A percentile compares a stretch with the other conserved stretches of the same genome.
Evolutionary conservation across 2,113 vertebrate genomes (phyloP).

Genomic region (Capricornis sumatraensis): DNA sequence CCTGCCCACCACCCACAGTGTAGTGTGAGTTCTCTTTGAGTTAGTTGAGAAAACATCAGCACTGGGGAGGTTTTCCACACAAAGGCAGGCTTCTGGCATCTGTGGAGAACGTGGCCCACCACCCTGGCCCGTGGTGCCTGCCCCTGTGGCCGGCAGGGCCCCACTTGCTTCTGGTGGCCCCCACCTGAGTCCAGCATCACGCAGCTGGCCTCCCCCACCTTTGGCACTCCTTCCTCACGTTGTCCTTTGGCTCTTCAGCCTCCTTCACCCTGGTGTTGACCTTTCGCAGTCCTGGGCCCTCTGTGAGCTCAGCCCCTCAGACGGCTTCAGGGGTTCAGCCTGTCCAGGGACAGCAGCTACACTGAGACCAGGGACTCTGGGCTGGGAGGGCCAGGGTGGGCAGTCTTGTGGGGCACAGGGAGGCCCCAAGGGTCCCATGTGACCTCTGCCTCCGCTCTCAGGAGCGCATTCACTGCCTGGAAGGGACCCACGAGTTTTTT

Average conservation of each 20-base stretch:
- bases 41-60: neutral
- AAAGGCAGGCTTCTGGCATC: neutral
- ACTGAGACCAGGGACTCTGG: neutral
- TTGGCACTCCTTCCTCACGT: fast-evolving
- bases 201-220: neutral
- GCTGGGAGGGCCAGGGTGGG: neutral
- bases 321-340: fast-evolving
- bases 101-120: neutral
- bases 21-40: neutral
- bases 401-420: neutral
- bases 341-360: fast-evolving
- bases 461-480: conserved; percentile 91
- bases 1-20: neutral
- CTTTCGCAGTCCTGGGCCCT: neutral
- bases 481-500: conserved; percentile 90
- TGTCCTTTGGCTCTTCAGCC: neutral
- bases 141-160: neutral
- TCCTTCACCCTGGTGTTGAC: neutral
- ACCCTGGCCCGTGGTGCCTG: fast-evolving
- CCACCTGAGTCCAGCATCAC: neutral
- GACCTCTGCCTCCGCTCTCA: conserved; percentile 53
- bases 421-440: neutral
- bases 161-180: no score
- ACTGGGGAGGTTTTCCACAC: neutral
- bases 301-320: neutral